Evolutionary conservation across 2,113 vertebrate genomes (phyloP).

Genomic region (Daubentonia madagascariensis): DNA sequence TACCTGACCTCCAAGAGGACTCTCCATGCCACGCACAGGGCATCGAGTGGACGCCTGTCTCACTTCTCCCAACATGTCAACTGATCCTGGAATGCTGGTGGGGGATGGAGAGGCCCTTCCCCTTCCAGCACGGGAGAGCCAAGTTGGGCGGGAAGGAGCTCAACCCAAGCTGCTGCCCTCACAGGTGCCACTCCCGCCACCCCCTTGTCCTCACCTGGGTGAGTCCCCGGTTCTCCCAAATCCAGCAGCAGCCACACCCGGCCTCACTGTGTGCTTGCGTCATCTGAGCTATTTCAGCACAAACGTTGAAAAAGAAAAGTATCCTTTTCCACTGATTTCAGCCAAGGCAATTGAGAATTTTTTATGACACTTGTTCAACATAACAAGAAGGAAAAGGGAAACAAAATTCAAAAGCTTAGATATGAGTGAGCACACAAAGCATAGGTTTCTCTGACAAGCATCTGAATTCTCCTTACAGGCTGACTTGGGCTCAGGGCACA

Average conservation of each 20-base stretch:
- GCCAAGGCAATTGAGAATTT: not conserved
- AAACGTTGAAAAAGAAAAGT: not conserved
- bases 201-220: no score
- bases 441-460: not conserved
- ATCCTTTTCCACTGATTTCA: not conserved
- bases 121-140: not conserved
- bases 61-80: not conserved
- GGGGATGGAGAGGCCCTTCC: not conserved
- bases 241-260: not conserved
- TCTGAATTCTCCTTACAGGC: not conserved
- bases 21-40: not conserved
- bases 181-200: not conserved
- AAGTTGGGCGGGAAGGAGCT: not conserved
- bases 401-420: not conserved
- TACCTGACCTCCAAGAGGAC: not conserved
- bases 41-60: not conserved
- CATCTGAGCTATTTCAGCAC: not conserved
- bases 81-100: not conserved
- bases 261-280: not conserved
- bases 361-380: not conserved
- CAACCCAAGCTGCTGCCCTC: not conserved
- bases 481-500: not conserved
- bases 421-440: not conserved
- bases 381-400: not conserved
- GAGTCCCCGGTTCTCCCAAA: not conserved